phyloP scores from a whole-genome alignment of 2,888 invertebrate genomes.

The Papilio demoleus region DNA sequence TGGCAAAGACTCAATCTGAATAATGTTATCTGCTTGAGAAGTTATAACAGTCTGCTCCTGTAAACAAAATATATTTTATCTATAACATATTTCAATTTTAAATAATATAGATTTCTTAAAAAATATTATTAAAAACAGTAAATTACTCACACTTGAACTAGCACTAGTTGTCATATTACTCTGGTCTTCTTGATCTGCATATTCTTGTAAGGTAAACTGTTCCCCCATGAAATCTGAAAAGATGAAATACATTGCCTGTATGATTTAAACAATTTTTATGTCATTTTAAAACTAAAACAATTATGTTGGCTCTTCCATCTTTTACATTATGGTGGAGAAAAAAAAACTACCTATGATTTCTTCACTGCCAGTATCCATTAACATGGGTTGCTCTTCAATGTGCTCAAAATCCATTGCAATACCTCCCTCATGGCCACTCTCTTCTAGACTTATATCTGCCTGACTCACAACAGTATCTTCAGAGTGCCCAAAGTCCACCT shows the following conservation, averaged over 20 bases:
- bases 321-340: background rate
- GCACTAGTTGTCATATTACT: constrained; percentile 56
- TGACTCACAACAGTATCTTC: constrained; percentile 65
- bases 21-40: constrained; percentile 58
- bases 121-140: background rate
- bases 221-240: constrained; percentile 70
- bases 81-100: too few relatives aligned
- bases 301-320: background rate
- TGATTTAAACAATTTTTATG: background rate
- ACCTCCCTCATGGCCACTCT: constrained; percentile 55
- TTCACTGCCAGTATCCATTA: constrained; percentile 74
- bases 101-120: too few relatives aligned
- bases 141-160: constrained; percentile 62
- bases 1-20: constrained; percentile 60
- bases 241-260: too few relatives aligned
- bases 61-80: constrained; percentile 44
- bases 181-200: constrained; percentile 62
- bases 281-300: background rate
- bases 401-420: constrained; percentile 75
- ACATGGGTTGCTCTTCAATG: constrained; percentile 67
- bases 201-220: constrained; percentile 70
- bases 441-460: constrained; percentile 63
- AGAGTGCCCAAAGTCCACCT: constrained; percentile 75
- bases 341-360: constrained; percentile 70
- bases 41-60: constrained; percentile 55